Percentiles rank a stretch among this genome's conserved stretches.
Conservation (phyloP, 2,797 vertebrate genomes). For the Alosa sapidissima region DNA sequence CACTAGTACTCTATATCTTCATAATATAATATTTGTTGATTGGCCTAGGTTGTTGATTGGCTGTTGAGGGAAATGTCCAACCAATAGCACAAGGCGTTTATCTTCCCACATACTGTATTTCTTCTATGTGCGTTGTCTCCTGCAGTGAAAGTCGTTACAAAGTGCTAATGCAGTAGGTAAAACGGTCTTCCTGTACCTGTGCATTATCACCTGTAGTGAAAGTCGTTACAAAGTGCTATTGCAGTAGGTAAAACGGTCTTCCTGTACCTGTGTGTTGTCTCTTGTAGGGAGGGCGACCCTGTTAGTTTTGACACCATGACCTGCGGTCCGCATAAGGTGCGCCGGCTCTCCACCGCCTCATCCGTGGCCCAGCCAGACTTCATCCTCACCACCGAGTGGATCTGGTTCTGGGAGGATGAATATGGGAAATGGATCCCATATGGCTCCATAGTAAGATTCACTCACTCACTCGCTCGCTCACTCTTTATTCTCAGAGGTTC, state of each 20-base stretch:
- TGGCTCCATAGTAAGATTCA: constrained; percentile 38
- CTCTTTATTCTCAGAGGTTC: too few species aligned
- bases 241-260: neutral
- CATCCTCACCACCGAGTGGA: constrained; percentile 51
- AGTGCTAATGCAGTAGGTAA: too few species aligned
- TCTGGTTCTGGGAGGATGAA: constrained; percentile 55
- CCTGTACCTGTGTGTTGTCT: neutral
- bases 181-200: neutral
- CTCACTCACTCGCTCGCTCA: too few species aligned
- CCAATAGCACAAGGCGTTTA: too few species aligned
- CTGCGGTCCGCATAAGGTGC: constrained; percentile 36
- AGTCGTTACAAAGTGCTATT: too few species aligned
- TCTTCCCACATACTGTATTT: too few species aligned
- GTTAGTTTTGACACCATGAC: constrained; percentile 50
- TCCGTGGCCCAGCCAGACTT: constrained; percentile 44
- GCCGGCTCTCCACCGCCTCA: constrained; percentile 53
- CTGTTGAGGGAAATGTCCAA: too few species aligned
- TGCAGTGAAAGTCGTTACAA: too few species aligned
- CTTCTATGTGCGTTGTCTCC: too few species aligned
- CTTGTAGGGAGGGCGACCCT: constrained; percentile 28
- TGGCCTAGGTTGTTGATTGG: too few species aligned
- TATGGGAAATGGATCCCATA: constrained; percentile 45
- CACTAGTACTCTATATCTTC: neutral
- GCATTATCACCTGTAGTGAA: constrained; percentile 29
- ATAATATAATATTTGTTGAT: too few species aligned